Percentiles rank a stretch among this genome's conserved stretches.
Evolutionary conservation across 2,113 vertebrate species (phyloP).

Genomic region (Sander lucioperca): DNA sequence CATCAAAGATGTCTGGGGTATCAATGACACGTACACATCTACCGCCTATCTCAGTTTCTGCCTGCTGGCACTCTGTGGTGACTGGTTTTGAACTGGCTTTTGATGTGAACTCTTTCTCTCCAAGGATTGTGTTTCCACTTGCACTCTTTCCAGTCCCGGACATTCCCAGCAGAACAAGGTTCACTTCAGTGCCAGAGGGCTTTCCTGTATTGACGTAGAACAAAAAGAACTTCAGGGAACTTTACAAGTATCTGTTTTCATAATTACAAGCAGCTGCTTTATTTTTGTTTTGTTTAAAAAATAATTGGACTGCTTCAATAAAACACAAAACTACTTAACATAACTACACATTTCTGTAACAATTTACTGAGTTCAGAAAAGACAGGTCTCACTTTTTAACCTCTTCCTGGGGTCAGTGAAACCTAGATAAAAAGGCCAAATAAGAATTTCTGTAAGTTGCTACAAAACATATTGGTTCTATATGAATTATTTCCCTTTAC

Average conservation of each 20-base stretch:
- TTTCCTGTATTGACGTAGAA: not conserved
- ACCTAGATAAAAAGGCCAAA: not conserved
- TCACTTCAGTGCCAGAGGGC: not conserved
- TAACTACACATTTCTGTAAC: not conserved
- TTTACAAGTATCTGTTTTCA: not conserved
- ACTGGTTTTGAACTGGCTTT: not conserved
- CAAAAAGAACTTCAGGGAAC: not conserved
- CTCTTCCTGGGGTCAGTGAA: not conserved
- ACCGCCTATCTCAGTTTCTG: not conserved
- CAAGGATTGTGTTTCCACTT: slow-evolving; percentile 3
- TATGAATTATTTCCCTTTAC: no score
- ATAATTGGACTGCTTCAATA: no score
- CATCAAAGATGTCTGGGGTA: slow-evolving; percentile 5
- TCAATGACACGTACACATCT: not conserved
- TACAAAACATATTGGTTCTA: no score
- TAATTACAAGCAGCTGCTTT: not conserved
- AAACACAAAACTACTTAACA: no score
- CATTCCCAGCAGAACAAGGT: slow-evolving; percentile 1
- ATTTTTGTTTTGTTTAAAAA: not conserved
- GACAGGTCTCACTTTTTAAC: not conserved
- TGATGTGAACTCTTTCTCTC: rapidly evolving
- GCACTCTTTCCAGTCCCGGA: slow-evolving; percentile 2
- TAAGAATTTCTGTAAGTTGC: not conserved
- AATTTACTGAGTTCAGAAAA: not conserved
- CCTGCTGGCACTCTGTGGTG: not conserved